Percentiles rank a stretch among this genome's conserved stretches.
Conservation (phyloP, 2,888 invertebrate genomes). For the Pterostichus niger region DNA sequence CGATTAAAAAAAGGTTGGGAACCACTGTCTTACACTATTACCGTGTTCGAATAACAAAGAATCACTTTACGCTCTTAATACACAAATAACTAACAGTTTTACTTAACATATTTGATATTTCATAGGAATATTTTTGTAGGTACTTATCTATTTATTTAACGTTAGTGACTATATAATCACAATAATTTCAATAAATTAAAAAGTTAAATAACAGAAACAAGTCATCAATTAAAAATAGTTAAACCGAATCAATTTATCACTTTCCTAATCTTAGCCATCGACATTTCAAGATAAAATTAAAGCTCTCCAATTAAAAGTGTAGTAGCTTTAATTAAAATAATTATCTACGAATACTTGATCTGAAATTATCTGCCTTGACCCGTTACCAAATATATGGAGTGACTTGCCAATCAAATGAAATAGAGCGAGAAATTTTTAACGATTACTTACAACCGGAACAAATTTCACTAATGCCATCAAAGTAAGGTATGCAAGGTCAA, state of each 20-base stretch:
- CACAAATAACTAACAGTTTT: too few relatives aligned
- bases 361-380: conserved; percentile 3
- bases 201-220: background rate
- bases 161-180: background rate
- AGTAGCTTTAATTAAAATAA: conserved; percentile 7
- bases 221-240: background rate
- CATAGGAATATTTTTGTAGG: too few relatives aligned
- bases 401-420: conserved; percentile 6
- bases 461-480: too few relatives aligned
- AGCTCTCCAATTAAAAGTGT: background rate
- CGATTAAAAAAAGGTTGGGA: too few relatives aligned
- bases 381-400: background rate
- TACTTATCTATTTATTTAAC: too few relatives aligned
- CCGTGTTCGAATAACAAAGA: too few relatives aligned
- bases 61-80: too few relatives aligned
- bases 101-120: too few relatives aligned
- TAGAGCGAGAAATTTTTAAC: conserved; percentile 10
- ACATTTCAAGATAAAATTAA: background rate
- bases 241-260: background rate
- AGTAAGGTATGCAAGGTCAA: too few relatives aligned
- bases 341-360: background rate
- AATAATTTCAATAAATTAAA: background rate
- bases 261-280: background rate
- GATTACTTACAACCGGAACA: too few relatives aligned
- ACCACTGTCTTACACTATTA: too few relatives aligned